Conservation (phyloP, 2,113 vertebrate species). For the Prochilodus magdalenae region DNA sequence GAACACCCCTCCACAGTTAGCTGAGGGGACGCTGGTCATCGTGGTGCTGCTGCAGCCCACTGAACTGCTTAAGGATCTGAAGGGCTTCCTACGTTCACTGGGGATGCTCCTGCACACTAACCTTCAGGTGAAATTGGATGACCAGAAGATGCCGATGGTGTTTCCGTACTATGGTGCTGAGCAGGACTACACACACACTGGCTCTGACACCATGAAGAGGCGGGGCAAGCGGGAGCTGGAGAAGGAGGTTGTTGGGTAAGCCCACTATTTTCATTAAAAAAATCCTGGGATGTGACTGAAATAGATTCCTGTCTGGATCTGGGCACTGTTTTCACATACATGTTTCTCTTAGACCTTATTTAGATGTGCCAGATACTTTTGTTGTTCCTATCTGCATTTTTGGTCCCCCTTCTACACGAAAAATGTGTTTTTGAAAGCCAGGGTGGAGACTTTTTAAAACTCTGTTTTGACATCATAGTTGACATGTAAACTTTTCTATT, state of each 20-base stretch:
- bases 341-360: no score
- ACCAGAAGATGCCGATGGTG: conserved; percentile 84
- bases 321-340: no score
- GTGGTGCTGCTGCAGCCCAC: conserved; percentile 89
- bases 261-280: no score
- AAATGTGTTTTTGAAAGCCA: no score
- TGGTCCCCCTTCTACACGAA: no score
- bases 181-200: not conserved
- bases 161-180: conserved; percentile 82
- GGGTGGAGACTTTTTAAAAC: no score
- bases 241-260: conserved; percentile 87
- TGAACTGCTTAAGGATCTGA: conserved; percentile 84
- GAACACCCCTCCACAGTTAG: conserved; percentile 78
- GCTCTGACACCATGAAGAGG: conserved; percentile 34
- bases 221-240: conserved; percentile 78
- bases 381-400: no score
- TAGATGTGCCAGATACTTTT: no score
- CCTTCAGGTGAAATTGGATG: conserved; percentile 81
- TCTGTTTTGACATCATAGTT: no score
- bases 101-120: conserved; percentile 89
- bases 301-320: no score
- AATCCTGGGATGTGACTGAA: no score
- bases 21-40: conserved; percentile 83
- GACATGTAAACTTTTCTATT: no score
- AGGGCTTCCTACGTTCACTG: conserved; percentile 85